Conservation (phyloP, 53 echinoderm and acorn worm genomes). For the Henricia sp. region DNA sequence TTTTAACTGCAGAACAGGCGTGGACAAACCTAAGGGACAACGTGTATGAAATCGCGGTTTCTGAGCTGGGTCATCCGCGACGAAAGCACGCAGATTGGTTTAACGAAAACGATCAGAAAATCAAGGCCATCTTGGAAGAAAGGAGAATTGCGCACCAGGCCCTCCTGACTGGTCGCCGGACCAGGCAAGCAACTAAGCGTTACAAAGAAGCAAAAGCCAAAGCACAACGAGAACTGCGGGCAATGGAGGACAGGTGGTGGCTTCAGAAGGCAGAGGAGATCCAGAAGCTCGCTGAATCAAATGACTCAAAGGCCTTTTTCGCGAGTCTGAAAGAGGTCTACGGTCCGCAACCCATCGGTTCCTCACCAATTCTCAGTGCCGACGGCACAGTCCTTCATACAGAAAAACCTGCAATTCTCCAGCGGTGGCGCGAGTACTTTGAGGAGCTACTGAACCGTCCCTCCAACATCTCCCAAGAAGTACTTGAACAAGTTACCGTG, state of each 20-base stretch:
- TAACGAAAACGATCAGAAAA: slow-evolving; percentile 42
- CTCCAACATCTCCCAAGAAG: neutral
- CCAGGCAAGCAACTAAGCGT: too few species aligned
- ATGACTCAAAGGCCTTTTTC: slow-evolving; percentile 20
- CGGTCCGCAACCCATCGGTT: neutral
- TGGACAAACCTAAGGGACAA: too few species aligned
- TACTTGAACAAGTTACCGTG: neutral
- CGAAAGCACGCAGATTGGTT: slow-evolving; percentile 58
- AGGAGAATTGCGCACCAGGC: slow-evolving; percentile 16
- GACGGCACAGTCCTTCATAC: slow-evolving; percentile 11
- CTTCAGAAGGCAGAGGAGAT: slow-evolving; percentile 45
- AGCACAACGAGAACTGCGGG: neutral
- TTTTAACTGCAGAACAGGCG: slow-evolving; percentile 1
- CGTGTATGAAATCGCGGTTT: too few species aligned
- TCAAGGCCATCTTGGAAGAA: slow-evolving; percentile 47
- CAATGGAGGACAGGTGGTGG: slow-evolving; percentile 47
- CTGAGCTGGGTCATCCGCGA: slow-evolving; percentile 39
- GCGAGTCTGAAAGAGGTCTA: slow-evolving; percentile 9
- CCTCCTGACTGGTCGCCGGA: slow-evolving; percentile 21
- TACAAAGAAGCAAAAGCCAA: slow-evolving; percentile 6
- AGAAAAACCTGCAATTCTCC: slow-evolving; percentile 9
- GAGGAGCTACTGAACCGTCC: slow-evolving; percentile 26
- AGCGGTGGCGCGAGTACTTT: slow-evolving; percentile 34
- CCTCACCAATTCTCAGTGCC: neutral
- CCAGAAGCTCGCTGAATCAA: slow-evolving; percentile 22